Base-by-base conservation (phyloP, 2,797 vertebrate species). In the Cyprinella venusta region DNA sequence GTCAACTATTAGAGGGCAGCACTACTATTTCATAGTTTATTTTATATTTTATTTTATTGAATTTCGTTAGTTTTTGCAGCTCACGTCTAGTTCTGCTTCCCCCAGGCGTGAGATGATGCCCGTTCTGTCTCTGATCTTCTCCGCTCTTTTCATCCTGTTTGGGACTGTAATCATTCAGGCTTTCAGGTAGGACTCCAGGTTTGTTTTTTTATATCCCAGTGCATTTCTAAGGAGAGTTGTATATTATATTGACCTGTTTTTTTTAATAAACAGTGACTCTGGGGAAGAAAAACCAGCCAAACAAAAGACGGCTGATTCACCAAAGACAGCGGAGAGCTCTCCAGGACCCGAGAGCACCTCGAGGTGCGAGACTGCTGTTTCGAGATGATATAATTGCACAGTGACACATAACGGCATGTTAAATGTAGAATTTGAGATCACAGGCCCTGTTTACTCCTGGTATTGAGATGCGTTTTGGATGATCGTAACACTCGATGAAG, bases 21-120 rank as follows among this genome's bases (percentile, higher is more conserved):
- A 6, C 59, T 26, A 24, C 24, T 21, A 3, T 72, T 26, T 48
- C 6, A 26, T 8, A 16, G 12, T 38, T 38, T 24, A 33, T 33
- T 33, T 30, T 30, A 30, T 30, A n/a, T 30, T 30, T 33, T 33
- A 33, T 45, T 70, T 26, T 6, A 40, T 42, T 45, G 1, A 61
- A 70, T 70, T 5, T 18, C 1, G 30, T 71, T 26, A 30, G 18
- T 38, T 67, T 19, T 21, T 67, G 45, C 8, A 33, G 24, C 45
- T 40, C 24, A n/a, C n/a, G n/a, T 76, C 7, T 9, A 10, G 21
- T 18, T 75, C 6, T 76, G 10, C 26, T 40, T 69, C 19, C 87
- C 93, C n/a, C 88, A 99, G 98, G 98, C 94, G 97, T 82, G 98
- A 99, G 88, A 97, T 99, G 96, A 99, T 99, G 97, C 98, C 97